These are phyloP conservation scores for Corydoras maculifer DNA, from an alignment of 2,113 vertebrate genomes.

Conservation along the genomic window DNA sequence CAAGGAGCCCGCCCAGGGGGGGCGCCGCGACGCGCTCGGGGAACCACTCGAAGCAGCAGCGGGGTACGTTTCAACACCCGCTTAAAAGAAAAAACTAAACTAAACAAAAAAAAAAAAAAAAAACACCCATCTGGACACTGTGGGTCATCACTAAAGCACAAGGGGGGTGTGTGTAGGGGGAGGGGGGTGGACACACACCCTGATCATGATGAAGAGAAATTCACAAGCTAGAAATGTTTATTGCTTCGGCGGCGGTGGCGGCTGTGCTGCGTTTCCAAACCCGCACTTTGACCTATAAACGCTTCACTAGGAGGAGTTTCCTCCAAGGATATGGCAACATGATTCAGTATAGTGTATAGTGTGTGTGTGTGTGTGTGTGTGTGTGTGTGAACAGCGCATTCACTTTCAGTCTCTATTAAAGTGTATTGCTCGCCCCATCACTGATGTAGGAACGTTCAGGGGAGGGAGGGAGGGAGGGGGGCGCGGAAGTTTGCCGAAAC, in stretches of 20 bases:
- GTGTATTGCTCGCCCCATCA: constrained; percentile 21
- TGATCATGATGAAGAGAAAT: constrained; percentile 49
- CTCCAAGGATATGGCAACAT: constrained; percentile 49
- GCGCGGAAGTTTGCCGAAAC: constrained; percentile 1
- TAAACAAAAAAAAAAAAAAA: not conserved
- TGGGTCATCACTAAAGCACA: constrained; percentile 20
- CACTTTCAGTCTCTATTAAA: constrained; percentile 27
- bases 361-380: constrained; percentile 30
- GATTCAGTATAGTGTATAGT: not conserved
- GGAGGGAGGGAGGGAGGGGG: not conserved
- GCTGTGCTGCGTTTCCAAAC: constrained; percentile 33
- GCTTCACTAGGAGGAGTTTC: constrained; percentile 36
- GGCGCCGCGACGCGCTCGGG: constrained; percentile 16
- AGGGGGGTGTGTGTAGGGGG: constrained; percentile 7
- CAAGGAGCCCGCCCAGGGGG: constrained; percentile 44
- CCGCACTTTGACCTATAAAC: constrained; percentile 52
- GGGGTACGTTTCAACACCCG: not conserved
- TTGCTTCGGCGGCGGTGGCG: constrained; percentile 53
- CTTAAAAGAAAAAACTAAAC: not conserved
- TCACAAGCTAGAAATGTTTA: constrained; percentile 57
- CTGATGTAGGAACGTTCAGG: constrained; percentile 15
- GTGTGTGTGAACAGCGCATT: constrained; percentile 46
- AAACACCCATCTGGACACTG: constrained; percentile 12
- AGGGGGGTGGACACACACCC: too few relatives aligned
- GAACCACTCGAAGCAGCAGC: constrained; percentile 2